phyloP scores from a whole-genome alignment of 2,888 invertebrate species.

The Mystacides longicornis region DNA sequence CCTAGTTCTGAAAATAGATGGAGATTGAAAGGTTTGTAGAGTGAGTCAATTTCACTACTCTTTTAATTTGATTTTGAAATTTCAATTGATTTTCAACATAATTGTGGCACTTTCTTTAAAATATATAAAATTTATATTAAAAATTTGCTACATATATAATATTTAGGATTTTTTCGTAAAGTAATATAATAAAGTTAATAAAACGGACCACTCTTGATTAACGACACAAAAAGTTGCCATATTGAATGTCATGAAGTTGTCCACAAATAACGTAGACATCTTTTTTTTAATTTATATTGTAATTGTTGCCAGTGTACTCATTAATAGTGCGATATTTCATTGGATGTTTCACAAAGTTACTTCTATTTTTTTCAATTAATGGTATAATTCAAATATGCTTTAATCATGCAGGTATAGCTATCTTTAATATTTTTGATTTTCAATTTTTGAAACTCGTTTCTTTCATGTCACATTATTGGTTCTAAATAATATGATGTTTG shows the following conservation, averaged over 20 bases:
- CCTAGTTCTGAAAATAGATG: conserved; percentile 66
- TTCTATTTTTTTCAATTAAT: no score
- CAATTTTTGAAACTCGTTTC: no score
- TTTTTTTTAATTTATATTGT: background rate
- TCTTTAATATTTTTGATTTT: no score
- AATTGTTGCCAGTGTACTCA: background rate
- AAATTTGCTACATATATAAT: no score
- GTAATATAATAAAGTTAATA: background rate
- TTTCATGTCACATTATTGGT: no score
- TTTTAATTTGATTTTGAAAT: conserved; percentile 20
- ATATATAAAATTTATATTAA: no score
- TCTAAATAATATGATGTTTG: no score
- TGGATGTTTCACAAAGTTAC: no score
- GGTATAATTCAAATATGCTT: no score
- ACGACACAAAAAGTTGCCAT: conserved; percentile 1
- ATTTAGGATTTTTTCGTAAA: background rate
- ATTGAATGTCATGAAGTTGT: background rate
- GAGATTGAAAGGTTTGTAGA: conserved; percentile 53
- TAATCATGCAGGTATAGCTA: no score
- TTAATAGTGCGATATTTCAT: background rate
- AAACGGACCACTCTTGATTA: background rate
- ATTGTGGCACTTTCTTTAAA: background rate
- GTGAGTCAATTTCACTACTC: conserved; percentile 31
- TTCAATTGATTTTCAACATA: background rate
- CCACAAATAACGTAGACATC: background rate